Conservation (phyloP, 64 coral and sea anemone genomes). For the Trachythela sp. region DNA sequence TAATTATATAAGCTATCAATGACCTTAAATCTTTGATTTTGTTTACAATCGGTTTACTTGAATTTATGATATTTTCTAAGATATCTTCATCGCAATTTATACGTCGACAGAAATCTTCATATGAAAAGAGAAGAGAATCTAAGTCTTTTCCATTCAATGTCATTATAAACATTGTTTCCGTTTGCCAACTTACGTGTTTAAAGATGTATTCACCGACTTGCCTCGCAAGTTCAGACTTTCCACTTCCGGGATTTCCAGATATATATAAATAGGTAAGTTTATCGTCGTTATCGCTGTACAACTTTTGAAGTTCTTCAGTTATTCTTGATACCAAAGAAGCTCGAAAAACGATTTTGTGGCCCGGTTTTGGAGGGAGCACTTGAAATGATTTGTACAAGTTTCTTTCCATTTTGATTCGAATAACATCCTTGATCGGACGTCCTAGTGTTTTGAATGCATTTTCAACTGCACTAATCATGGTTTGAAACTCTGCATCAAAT, state of each 20-base stretch:
- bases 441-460: slow-evolving; percentile 14
- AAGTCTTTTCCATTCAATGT: not conserved
- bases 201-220: not conserved
- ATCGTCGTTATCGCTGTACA: not conserved
- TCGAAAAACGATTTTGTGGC: not conserved
- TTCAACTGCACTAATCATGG: not conserved
- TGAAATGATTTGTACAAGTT: not conserved
- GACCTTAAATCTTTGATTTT: not conserved
- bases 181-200: not conserved
- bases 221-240: not conserved
- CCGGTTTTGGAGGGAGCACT: not conserved
- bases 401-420: not conserved
- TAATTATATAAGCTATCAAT: not conserved
- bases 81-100: not conserved
- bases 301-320: not conserved
- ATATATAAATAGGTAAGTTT: not conserved
- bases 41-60: not conserved
- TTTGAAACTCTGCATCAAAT: slow-evolving; percentile 15
- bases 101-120: not conserved
- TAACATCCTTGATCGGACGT: not conserved
- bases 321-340: not conserved
- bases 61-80: not conserved
- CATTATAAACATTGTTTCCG: not conserved
- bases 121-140: not conserved
- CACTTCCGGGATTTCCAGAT: not conserved